Evolutionary conservation across 2,113 vertebrate genomes (phyloP), one percentile per base, ranked within the genome.

Genomic region (Cygnus buccinator): DNA sequence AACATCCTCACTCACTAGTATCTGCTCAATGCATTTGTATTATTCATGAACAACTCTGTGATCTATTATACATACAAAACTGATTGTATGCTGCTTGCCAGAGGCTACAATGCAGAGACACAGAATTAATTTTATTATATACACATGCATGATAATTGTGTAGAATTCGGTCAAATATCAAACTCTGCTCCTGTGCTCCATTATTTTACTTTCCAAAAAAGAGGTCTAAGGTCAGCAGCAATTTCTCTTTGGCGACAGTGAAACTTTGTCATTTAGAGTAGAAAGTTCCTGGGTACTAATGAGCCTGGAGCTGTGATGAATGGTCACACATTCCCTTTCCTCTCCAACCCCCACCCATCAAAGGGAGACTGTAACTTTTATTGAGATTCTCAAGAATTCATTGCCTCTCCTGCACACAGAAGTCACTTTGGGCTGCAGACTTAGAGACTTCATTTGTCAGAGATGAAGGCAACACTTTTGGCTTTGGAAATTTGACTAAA

Each of bases 1-100:
- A 99, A 99, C 99, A 99, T 98, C 98, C 98, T 97, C 98, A 98
- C 98, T 99, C 98, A 98, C 98, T 98, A 98, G 98, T 98, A 98
- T 99, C 98, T 98, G 98, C 98, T 99, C 98, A 97, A 98, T 98
- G 98, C 98, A 98, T 98, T 99, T 99, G 98, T 99, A 99, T 99
- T 99, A 99, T 99, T 99, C 99, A 99, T 99, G 99, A 99, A 99
- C 98, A 98, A 98, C 98, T 98, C 99, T 99, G 99, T 99, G 99
- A 99, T 99, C 99, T 99, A 99, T 99, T 99, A 99, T 99, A 99
- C 99, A 99, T 99, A 99, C 99, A 99, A 99, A 99, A 99, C 99
- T 99, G 99, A 99, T 99, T 99, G 99, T 99, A 98, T 95, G 98
- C 98, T 96, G 98, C 98, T 98, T 96, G 99, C 99, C 98, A 48